Evolutionary conservation across 2,113 vertebrate genomes (phyloP).

Genomic region (Gymnarchus niloticus): DNA sequence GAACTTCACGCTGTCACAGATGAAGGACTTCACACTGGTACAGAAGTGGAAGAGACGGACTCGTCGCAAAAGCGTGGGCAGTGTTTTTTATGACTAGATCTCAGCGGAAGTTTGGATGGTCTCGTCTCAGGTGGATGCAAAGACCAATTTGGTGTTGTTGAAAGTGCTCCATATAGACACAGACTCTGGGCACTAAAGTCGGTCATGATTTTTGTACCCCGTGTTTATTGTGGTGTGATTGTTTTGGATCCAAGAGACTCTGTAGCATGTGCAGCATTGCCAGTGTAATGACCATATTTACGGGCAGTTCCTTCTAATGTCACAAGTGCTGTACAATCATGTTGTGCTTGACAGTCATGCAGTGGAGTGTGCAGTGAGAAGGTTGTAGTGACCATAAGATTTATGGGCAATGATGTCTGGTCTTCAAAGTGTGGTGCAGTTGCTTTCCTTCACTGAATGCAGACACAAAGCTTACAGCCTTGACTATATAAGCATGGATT

Average conservation of each 20-base stretch:
- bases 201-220: neutral
- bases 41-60: neutral
- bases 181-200: neutral
- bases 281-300: neutral
- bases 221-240: neutral
- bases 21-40: neutral
- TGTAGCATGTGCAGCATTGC: neutral
- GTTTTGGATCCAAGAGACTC: neutral
- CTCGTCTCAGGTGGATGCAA: neutral
- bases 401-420: neutral
- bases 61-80: neutral
- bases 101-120: neutral
- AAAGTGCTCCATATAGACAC: neutral
- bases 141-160: neutral
- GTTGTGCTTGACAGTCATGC: neutral
- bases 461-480: neutral
- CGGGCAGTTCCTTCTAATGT: neutral
- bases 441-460: neutral
- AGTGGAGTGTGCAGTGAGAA: neutral
- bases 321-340: neutral
- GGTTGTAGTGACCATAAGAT: neutral
- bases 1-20: no score
- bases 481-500: neutral
- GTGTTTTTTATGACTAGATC: neutral
- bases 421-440: neutral